These are phyloP conservation scores for Chironomus tentans DNA, from an alignment of 2,888 invertebrate species.

Conservation along the genomic window DNA sequence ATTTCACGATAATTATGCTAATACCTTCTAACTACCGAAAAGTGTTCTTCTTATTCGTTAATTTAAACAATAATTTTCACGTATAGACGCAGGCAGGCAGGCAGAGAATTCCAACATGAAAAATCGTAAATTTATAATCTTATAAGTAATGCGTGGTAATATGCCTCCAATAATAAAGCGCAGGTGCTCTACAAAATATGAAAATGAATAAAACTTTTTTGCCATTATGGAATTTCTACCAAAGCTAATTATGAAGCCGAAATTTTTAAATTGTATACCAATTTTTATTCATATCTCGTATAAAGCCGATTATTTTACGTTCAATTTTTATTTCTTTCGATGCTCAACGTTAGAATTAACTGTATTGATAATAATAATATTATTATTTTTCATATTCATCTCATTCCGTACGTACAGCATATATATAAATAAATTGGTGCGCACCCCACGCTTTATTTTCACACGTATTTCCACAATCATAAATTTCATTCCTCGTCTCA, in stretches of 20 bases:
- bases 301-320: not conserved
- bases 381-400: no score
- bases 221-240: not conserved
- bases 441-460: constrained; percentile 4
- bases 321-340: not conserved
- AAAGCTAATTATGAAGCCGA: no score
- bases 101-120: not conserved
- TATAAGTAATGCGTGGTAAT: constrained; percentile 13
- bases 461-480: constrained; percentile 12
- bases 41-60: not conserved
- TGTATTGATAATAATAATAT: no score
- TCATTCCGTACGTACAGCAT: no score
- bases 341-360: not conserved
- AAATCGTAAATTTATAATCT: constrained; percentile 20
- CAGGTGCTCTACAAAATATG: not conserved
- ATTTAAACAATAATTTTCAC: not conserved
- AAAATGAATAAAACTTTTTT: not conserved
- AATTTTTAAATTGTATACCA: no score
- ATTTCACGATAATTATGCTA: constrained; percentile 21
- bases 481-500: not conserved
- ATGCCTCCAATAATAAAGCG: not conserved
- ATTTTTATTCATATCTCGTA: not conserved
- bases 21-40: constrained; percentile 12
- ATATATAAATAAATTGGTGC: not conserved
- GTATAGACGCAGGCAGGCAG: no score